Evolutionary conservation across 2,797 vertebrate genomes (phyloP), one percentile per base, ranked within the genome.

Genomic region (Gambelia wislizenii): DNA sequence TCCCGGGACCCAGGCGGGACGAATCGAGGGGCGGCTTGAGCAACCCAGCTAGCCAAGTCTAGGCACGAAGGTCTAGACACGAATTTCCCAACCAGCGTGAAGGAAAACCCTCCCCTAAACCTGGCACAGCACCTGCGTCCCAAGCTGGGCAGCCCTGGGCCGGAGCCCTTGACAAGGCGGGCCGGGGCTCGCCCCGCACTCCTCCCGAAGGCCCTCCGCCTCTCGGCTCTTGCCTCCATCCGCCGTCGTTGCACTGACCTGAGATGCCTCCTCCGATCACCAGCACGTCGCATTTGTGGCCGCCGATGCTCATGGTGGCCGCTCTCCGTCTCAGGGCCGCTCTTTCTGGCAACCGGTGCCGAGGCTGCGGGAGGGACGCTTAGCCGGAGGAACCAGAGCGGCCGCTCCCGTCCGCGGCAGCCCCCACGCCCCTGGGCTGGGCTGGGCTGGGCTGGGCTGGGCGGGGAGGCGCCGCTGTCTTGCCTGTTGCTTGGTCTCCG

Each of bases 221-320:
- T 2, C 67, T 4, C 30, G 36, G 39, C 22, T 36, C 44, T 2
- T 30, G 33, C 44, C 27, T 10, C 61, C 78, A 2, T 25, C 78
- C 30, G 1, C 14, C 0, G 6, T 6, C 0, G 33, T 4, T 13
- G 79, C 36, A 95, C 98, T 94, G 89, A 99, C 99, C 99, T 97
- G 99, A 99, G 92, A 99, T 98, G 85, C 99, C 98, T 89, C 97
- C 98, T 87, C 98, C 99, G 93, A 99, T 95, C 93, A 99, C 98
- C 20, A 99, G 93, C 85, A 98, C 98, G 16, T 99, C 98, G 96
- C 95, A 98, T 89, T 95, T 96, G 91, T 97, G 96, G 97, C 96
- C 47, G 49, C 49, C 49, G 49, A 9, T 96, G 92, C 97, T 97
- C 94, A 98, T 98, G 97, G 96, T 97, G 33, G 74, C 18, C 18